Evolutionary conservation across 2,888 invertebrate genomes (phyloP), one percentile per base, ranked within the genome.

Genomic region (Ennomos fuscantarius): DNA sequence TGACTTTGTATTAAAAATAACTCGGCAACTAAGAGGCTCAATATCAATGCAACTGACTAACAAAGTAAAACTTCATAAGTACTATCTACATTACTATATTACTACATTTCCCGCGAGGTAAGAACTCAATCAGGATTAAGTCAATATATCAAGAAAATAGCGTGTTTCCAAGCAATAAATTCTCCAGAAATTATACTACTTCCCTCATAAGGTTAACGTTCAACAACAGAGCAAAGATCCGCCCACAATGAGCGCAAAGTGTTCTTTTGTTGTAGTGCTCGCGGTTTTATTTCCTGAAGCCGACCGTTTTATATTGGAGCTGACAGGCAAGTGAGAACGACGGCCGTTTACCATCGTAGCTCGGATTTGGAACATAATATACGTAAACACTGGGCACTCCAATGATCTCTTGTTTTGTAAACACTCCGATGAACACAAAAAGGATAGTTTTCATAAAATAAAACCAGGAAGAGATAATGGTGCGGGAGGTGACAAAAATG

Each of bases 251-350:
- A 34, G 43, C 54, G 55, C 50, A 56, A 62, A 65, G 48, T 54
- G 65, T 54, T 65, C 51, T 54, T 57, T 65, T 65, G 60, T 65
- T 61, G 51, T 40, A 56, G 15, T 40, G 43, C 32, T 58, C 51
- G 52, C 43, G 50, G 44, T 62, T 62, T 60, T 58, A 57, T 62
- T 62, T 53, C 15, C 45, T 52, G 45, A 32, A 35, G 36, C 46
- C 36, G 41, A 50, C 48, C 36, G 52, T 49, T 46, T 39, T 55
- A 55, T 62, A 48, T 42, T 10, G 49, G 37, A 42, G 42, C 56
- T 57, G 60, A 59, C 64, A 51, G 49, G 41, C 49, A 40, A 12
- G 49, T 49, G 49, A 34, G 40, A 32, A 11, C 41, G 36, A 49
- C 52, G 44, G 40, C 43, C 52, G 53, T 13, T 49, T 8, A n/a